Evolutionary conservation across 2,888 invertebrate genomes (phyloP).

Genomic region (Limenitis camilla): DNA sequence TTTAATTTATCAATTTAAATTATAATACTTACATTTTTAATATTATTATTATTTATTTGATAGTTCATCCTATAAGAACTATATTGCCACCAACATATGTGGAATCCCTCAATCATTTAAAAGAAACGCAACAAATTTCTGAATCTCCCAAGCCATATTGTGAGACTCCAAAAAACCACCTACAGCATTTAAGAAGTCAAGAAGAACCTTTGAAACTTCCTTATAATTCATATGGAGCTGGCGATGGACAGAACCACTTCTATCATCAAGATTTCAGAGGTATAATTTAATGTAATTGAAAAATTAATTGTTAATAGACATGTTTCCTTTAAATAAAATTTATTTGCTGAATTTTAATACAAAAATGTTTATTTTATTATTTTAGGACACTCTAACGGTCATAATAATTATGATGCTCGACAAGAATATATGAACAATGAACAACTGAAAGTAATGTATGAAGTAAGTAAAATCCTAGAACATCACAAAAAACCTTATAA

Average conservation of each 20-base stretch:
- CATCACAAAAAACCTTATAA: neutral
- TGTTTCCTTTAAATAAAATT: too few relatives aligned
- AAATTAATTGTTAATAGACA: too few relatives aligned
- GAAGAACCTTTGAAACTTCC: slow-evolving; percentile 49
- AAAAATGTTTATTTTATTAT: too few relatives aligned
- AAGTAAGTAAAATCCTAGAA: slow-evolving; percentile 37
- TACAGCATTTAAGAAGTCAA: slow-evolving; percentile 38
- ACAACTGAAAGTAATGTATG: slow-evolving; percentile 61
- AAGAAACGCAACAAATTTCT: slow-evolving; percentile 45
- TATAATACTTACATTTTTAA: too few relatives aligned
- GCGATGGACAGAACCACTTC: slow-evolving; percentile 63
- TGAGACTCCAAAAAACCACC: slow-evolving; percentile 57
- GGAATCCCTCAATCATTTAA: slow-evolving; percentile 58
- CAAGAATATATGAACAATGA: slow-evolving; percentile 62
- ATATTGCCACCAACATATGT: slow-evolving; percentile 60
- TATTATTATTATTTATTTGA: neutral
- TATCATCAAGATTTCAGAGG: slow-evolving; percentile 58
- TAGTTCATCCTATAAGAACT: slow-evolving; percentile 43
- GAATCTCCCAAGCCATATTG: slow-evolving; percentile 55
- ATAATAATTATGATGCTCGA: slow-evolving; percentile 52
- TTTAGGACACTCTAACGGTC: too few relatives aligned
- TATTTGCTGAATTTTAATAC: too few relatives aligned
- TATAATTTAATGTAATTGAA: slow-evolving; percentile 18
- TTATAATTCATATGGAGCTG: slow-evolving; percentile 58
- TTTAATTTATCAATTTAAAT: neutral